These are phyloP conservation scores for Agriopis leucophaearia DNA, from an alignment of 2,888 invertebrate species.

Conservation along the genomic window DNA sequence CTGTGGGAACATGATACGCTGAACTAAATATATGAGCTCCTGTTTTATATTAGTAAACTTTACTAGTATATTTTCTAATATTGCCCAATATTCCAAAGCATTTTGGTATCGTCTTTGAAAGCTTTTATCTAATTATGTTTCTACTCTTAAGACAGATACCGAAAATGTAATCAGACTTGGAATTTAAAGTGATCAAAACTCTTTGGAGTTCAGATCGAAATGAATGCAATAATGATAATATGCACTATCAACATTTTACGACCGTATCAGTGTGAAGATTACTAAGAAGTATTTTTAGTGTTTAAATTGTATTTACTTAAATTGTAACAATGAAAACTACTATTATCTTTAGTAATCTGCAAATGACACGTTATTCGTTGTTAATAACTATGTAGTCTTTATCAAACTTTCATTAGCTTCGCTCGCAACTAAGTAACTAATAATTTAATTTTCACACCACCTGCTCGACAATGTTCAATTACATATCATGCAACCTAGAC, in stretches of 20 bases:
- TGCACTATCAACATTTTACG: background rate
- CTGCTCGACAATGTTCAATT: too few species aligned
- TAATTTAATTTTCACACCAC: too few species aligned
- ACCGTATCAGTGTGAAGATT: background rate
- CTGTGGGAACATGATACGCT: too few species aligned
- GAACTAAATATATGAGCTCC: too few species aligned
- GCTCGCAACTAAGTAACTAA: too few species aligned
- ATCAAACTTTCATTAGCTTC: too few species aligned
- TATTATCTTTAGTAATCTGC: too few species aligned
- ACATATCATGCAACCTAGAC: too few species aligned
- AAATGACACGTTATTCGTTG: too few species aligned
- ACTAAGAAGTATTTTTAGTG: background rate
- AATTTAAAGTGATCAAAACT: slow-evolving; percentile 44
- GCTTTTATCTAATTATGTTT: slow-evolving; percentile 15
- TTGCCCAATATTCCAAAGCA: background rate
- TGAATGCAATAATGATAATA: slow-evolving; percentile 44
- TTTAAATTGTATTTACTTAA: background rate
- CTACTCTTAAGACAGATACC: slow-evolving; percentile 4
- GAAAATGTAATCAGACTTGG: slow-evolving; percentile 22
- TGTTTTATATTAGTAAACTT: too few species aligned
- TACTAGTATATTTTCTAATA: background rate
- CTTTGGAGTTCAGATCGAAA: slow-evolving; percentile 51
- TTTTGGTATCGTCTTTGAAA: background rate
- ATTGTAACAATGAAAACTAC: too few species aligned
- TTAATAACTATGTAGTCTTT: too few species aligned